These are phyloP conservation scores for Mechanitis messenoides DNA, from an alignment of 2,888 invertebrate genomes.

Conservation along the genomic window DNA sequence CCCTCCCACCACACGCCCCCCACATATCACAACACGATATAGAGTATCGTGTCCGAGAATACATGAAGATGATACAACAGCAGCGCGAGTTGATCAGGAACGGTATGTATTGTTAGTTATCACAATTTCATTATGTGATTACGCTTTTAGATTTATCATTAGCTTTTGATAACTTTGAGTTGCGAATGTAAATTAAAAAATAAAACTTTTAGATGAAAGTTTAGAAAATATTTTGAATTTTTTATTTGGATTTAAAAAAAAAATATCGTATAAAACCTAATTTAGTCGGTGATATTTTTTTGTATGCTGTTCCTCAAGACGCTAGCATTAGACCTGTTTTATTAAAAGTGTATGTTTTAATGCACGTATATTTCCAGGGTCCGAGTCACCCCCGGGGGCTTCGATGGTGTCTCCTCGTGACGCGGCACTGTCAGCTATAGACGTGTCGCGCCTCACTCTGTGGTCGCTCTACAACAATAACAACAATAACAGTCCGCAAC, in stretches of 20 bases:
- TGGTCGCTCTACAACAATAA: conserved; percentile 88
- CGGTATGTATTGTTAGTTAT: conserved; percentile 42
- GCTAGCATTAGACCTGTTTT: not conserved
- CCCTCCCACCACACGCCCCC: conserved; percentile 71
- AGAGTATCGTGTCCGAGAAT: conserved; percentile 87
- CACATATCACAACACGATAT: conserved; percentile 82
- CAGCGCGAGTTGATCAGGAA: conserved; percentile 63
- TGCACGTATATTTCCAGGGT: conserved; percentile 39
- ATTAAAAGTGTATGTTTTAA: not conserved
- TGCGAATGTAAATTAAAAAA: no score
- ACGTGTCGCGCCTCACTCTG: conserved; percentile 86
- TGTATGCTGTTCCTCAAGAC: not conserved
- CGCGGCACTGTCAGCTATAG: conserved; percentile 80
- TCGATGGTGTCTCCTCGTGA: conserved; percentile 72
- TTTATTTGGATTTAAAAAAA: no score
- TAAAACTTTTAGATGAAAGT: no score
- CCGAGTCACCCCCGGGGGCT: conserved; percentile 68
- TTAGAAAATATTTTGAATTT: no score
- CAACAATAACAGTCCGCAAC: conserved; percentile 78
- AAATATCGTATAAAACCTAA: no score
- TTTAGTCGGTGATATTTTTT: no score
- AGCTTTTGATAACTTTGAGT: no score
- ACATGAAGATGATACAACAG: conserved; percentile 82
- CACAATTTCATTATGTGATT: not conserved
- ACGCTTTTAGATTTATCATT: no score